Evolutionary conservation across 1,140 invertebrate genomes (phyloP).

Genomic region (Augochlora pura): DNA sequence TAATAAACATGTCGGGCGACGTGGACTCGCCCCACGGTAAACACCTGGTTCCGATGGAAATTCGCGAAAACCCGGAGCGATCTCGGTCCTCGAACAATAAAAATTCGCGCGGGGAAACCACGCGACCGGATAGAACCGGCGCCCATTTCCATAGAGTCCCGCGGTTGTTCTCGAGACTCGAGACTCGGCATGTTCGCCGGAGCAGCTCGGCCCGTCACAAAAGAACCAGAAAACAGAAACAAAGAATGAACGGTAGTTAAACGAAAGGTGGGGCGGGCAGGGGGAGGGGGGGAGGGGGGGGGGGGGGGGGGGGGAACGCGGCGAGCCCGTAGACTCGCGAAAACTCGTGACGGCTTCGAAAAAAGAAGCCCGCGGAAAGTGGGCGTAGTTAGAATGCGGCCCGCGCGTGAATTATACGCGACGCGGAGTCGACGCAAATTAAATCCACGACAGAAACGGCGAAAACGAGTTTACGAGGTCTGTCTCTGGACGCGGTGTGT

Average conservation of each 20-base stretch:
- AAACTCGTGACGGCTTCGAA: not conserved
- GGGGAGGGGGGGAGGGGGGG: too few species aligned
- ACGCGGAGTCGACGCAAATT: conserved; percentile 27
- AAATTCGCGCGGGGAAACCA: not conserved
- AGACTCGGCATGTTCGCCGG: not conserved
- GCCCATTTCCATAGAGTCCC: not conserved
- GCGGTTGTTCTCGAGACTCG: not conserved
- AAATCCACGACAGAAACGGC: not conserved
- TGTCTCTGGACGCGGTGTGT: not conserved
- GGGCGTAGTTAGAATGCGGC: not conserved
- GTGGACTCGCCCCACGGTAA: too few species aligned
- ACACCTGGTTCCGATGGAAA: too few species aligned
- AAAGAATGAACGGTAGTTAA: not conserved
- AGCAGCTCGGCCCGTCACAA: not conserved
- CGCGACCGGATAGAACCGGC: too few species aligned
- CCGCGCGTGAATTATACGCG: not conserved
- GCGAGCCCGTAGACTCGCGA: not conserved
- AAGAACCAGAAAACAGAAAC: not conserved
- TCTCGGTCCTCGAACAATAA: not conserved
- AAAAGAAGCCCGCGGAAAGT: not conserved
- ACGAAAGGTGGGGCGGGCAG: not conserved
- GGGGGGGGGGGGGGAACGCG: too few species aligned
- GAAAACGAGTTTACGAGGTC: conserved; percentile 9
- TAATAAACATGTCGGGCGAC: too few species aligned
- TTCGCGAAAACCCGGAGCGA: too few species aligned